Evolutionary conservation across 92 coral and sea anemone genomes (phyloP).

Genomic region (Zoanthus sociatus): DNA sequence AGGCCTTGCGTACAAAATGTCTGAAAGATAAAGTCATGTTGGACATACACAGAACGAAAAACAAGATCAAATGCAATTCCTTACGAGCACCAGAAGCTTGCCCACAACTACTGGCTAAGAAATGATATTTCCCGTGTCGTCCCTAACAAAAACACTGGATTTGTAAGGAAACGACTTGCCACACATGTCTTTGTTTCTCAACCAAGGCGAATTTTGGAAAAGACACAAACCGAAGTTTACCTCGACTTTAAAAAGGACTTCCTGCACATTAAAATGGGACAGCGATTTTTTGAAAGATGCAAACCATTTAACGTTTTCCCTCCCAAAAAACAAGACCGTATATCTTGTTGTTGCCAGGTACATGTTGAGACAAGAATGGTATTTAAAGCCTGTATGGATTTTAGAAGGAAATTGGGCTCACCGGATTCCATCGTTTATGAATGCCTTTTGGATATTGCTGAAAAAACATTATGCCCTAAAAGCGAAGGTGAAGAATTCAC

Average conservation of each 20-base stretch:
- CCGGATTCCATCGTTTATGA: conserved; percentile 11
- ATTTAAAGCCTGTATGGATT: conserved; percentile 35
- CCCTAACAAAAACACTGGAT: conserved; percentile 28
- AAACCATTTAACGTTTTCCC: conserved; percentile 35
- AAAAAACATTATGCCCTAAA: conserved; percentile 34
- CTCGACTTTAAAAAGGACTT: conserved; percentile 22
- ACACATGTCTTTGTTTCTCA: conserved; percentile 13
- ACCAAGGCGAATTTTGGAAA: conserved; percentile 32
- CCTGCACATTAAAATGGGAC: conserved; percentile 29
- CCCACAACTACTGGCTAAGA: conserved; percentile 26
- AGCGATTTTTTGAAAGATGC: conserved; percentile 16
- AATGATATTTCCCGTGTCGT: conserved; percentile 16
- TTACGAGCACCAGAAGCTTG: neutral
- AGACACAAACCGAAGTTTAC: conserved; percentile 36
- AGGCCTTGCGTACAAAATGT: conserved; percentile 9
- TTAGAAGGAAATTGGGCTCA: conserved; percentile 1
- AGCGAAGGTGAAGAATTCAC: neutral
- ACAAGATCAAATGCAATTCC: conserved; percentile 12
- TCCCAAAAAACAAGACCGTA: conserved; percentile 24
- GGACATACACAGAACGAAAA: conserved; percentile 39
- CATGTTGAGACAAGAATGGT: conserved; percentile 32
- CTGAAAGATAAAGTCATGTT: conserved; percentile 28
- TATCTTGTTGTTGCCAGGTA: conserved; percentile 27
- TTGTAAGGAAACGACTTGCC: conserved; percentile 31
- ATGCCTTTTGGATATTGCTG: neutral